phyloP scores from a whole-genome alignment of 1,140 invertebrate genomes.

The Coenobita brevimanus region DNA sequence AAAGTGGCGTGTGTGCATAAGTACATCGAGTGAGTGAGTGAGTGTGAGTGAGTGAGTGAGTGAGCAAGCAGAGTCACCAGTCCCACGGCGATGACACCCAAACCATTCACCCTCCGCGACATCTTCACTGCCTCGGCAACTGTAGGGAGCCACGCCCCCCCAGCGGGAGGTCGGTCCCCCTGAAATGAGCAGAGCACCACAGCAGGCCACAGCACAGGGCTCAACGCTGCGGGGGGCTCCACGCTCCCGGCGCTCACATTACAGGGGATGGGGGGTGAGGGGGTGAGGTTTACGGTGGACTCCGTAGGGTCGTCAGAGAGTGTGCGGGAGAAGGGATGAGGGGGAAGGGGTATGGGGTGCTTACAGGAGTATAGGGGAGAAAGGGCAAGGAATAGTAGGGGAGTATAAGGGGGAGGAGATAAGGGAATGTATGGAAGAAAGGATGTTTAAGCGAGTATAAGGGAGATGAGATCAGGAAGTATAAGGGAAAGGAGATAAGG shows the following conservation, averaged over 20 bases:
- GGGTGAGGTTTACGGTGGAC: too few species aligned
- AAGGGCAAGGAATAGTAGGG: background rate
- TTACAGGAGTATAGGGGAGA: too few species aligned
- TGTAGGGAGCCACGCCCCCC: background rate
- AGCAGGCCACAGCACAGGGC: background rate
- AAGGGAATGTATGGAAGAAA: too few species aligned
- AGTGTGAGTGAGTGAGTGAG: background rate
- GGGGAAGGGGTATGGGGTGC: too few species aligned
- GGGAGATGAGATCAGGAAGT: background rate
- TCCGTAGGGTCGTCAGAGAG: too few species aligned
- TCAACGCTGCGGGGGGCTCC: too few species aligned
- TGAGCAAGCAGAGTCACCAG: background rate
- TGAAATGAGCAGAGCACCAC: slow-evolving; percentile 2
- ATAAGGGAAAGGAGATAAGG: too few species aligned
- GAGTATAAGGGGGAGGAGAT: background rate
- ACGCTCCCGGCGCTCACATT: background rate
- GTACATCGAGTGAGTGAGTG: background rate
- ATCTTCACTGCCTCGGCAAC: background rate
- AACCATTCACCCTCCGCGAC: background rate
- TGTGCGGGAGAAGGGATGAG: too few species aligned
- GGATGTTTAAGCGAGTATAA: too few species aligned
- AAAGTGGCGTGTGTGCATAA: too few species aligned
- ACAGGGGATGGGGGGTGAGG: too few species aligned
- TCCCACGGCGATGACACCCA: background rate
- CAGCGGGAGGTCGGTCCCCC: slow-evolving; percentile 1